A percentile compares a stretch with the other conserved stretches of the same genome.
Conservation (phyloP, 2,797 vertebrate species). For the Cottoperca gobio region DNA sequence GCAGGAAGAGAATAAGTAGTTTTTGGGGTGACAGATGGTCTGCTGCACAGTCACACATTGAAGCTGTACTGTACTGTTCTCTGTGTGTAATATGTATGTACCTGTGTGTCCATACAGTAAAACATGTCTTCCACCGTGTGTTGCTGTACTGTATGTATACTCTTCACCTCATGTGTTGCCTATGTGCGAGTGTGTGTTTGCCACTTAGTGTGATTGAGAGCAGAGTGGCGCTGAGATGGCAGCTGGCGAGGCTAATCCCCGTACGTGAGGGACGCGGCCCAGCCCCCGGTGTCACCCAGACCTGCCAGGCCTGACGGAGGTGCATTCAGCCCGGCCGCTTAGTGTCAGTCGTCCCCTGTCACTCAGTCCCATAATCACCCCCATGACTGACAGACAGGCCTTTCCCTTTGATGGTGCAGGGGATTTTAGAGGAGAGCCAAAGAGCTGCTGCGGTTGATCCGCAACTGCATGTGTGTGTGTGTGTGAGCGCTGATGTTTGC, state of each 20-base stretch:
- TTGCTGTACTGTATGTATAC: constrained; percentile 21
- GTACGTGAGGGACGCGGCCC: constrained; percentile 76
- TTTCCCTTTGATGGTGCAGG: constrained; percentile 80
- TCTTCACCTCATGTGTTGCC: constrained; percentile 54
- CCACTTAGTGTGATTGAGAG: constrained; percentile 77
- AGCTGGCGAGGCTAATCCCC: constrained; percentile 82
- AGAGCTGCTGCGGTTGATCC: constrained; percentile 70
- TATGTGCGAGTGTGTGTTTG: constrained; percentile 42
- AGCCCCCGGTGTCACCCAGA: constrained; percentile 80
- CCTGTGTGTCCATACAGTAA: constrained; percentile 23
- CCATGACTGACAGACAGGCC: constrained; percentile 83
- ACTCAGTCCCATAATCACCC: constrained; percentile 82
- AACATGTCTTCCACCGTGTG: constrained; percentile 10
- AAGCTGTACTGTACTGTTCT: not conserved
- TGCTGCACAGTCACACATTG: not conserved
- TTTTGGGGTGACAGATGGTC: constrained; percentile 31
- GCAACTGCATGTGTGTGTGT: constrained; percentile 22
- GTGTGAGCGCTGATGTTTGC: constrained; percentile 18
- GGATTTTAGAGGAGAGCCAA: constrained; percentile 75
- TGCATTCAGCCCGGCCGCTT: constrained; percentile 83
- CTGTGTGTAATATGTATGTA: constrained; percentile 15
- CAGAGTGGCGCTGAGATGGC: constrained; percentile 80
- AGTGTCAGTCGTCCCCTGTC: constrained; percentile 80
- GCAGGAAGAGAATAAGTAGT: constrained; percentile 25
- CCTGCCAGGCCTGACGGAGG: constrained; percentile 84